Percentiles rank a stretch among this genome's conserved stretches.
These are phyloP conservation scores for Harpalus rubripes DNA, from an alignment of 2,888 invertebrate species.

Conservation along the genomic window DNA sequence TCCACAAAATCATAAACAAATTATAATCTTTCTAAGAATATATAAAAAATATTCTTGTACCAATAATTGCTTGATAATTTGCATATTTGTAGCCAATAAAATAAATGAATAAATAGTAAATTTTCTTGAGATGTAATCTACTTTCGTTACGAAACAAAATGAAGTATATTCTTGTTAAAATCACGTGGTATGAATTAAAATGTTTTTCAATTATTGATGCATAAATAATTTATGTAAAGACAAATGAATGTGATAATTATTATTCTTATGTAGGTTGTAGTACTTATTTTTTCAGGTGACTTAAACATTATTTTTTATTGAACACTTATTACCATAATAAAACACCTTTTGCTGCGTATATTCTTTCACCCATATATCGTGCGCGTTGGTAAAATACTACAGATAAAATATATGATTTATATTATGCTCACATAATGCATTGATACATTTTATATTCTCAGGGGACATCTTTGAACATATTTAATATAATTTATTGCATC, in stretches of 20 bases:
- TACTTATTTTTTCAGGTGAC: constrained; percentile 10
- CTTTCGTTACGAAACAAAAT: constrained; percentile 14
- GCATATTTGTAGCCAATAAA: background rate
- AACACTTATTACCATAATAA: background rate
- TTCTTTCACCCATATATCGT: background rate
- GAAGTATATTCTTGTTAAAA: constrained; percentile 15
- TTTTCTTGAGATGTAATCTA: constrained; percentile 8
- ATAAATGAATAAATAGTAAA: background rate
- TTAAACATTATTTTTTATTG: background rate
- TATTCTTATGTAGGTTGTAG: constrained; percentile 37
- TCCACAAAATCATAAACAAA: no score
- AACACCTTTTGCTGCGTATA: constrained; percentile 1
- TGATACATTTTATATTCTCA: constrained; percentile 58
- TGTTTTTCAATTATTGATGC: constrained; percentile 51
- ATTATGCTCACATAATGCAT: background rate
- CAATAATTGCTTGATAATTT: background rate
- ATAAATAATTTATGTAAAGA: constrained; percentile 54
- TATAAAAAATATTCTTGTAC: no score
- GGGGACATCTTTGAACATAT: constrained; percentile 34
- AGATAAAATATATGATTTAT: background rate
- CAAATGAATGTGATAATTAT: constrained; percentile 50
- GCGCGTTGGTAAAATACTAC: background rate
- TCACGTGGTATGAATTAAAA: constrained; percentile 49
- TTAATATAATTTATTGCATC: constrained; percentile 58
- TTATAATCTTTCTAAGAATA: no score